These are phyloP conservation scores for Drosophila mauritiana DNA, from an alignment of 1,140 invertebrate species.

Conservation along the genomic window DNA sequence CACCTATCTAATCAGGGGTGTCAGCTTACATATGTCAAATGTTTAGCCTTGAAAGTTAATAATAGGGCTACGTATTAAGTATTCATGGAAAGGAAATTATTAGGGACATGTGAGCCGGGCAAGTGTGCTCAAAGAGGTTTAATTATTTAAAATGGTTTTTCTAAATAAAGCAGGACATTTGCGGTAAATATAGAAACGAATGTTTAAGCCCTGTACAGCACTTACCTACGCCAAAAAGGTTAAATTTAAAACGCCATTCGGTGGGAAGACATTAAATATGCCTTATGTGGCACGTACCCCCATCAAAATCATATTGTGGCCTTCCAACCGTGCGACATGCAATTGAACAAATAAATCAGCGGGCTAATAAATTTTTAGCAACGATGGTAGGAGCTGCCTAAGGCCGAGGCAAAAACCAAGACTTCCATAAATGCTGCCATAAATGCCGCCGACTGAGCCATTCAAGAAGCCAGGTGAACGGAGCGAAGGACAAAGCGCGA, in stretches of 20 bases:
- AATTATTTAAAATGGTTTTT: constrained; percentile 17
- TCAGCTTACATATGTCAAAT: constrained; percentile 16
- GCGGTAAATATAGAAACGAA: neutral
- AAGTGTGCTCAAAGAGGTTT: constrained; percentile 11
- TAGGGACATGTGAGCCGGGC: neutral
- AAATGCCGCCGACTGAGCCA: constrained; percentile 53
- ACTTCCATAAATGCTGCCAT: constrained; percentile 40
- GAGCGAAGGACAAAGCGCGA: constrained; percentile 23
- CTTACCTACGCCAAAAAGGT: constrained; percentile 1
- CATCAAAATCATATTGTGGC: constrained; percentile 14
- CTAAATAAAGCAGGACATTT: neutral
- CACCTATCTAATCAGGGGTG: constrained; percentile 10
- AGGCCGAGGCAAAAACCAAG: constrained; percentile 17
- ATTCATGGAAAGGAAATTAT: constrained; percentile 3
- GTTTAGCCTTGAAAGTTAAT: constrained; percentile 12
- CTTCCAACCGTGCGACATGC: constrained; percentile 37
- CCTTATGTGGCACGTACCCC: constrained; percentile 33
- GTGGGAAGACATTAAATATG: constrained; percentile 27
- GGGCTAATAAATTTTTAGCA: constrained; percentile 70
- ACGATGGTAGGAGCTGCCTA: constrained; percentile 17
- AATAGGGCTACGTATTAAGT: constrained; percentile 21
- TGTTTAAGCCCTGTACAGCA: no score
- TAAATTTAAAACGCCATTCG: constrained; percentile 8
- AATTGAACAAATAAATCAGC: constrained; percentile 76
- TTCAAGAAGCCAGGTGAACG: constrained; percentile 54